Percentiles rank a stretch among this genome's conserved stretches.
Conservation (phyloP, 2,888 invertebrate genomes). For the Alloscopus bannaensis region DNA sequence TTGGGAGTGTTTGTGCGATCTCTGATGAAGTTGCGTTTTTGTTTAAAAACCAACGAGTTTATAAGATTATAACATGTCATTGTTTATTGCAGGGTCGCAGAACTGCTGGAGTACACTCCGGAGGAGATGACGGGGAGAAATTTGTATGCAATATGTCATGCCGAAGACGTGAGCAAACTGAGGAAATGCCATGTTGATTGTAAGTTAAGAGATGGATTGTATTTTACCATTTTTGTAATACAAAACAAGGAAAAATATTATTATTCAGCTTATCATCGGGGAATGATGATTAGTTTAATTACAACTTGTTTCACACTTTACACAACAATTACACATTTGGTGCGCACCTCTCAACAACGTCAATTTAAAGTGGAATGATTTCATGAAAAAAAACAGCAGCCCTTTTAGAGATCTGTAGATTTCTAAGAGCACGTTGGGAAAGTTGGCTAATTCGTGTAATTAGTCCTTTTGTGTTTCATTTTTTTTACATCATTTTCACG, state of each 20-base stretch:
- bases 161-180: slow-evolving; percentile 95
- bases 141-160: slow-evolving; percentile 95
- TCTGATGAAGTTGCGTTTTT: neutral
- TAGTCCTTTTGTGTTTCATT: too few species aligned
- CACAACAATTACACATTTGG: too few species aligned
- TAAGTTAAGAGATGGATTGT: slow-evolving; percentile 80
- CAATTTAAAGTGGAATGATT: too few species aligned
- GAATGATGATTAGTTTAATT: slow-evolving; percentile 24
- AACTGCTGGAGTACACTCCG: slow-evolving; percentile 92
- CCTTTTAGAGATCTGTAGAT: too few species aligned
- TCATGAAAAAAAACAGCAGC: too few species aligned
- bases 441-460: too few species aligned
- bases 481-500: too few species aligned
- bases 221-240: neutral
- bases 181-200: slow-evolving; percentile 96
- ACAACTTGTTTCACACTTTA: neutral
- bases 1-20: neutral
- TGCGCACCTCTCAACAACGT: too few species aligned
- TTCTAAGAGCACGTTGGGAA: too few species aligned
- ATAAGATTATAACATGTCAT: slow-evolving; percentile 19
- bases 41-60: too few species aligned
- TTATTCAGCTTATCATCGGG: neutral
- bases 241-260: neutral
- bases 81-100: slow-evolving; percentile 84
- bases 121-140: slow-evolving; percentile 96